Base-by-base conservation (phyloP, 1,140 invertebrate genomes). In the Drosophila fuyamai region DNA sequence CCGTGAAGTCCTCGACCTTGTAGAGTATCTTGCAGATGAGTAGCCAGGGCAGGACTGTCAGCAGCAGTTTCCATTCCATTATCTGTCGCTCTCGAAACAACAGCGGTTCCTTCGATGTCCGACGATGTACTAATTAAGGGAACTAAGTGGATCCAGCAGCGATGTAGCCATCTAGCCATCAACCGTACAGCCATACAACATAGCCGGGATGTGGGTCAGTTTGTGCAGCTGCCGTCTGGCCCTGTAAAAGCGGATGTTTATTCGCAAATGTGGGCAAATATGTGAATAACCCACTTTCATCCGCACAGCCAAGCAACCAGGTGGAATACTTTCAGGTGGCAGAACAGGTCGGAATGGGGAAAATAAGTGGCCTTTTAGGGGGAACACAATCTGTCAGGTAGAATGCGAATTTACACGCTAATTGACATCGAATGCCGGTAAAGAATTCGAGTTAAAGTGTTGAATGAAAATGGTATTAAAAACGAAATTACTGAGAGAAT, bases 201-300 rank as follows among this genome's bases (percentile, higher is more conserved):
- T 43, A 32, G 50, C 32, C 50, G 36, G 50, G 29, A 85, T 79
- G 79, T 85, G 79, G 83, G 83, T 88, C 71, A 82, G 76, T 76
- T 82, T 82, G 75, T 79, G 83, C 83, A 85, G 82, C 78, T 86
- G 81, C 46, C 48, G 47, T 5, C 46, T 51, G 63, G 53, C 72
- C 60, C 48, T 76, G 53, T 38, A 18, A 36, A n/a, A 40, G 36
- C 16, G 29, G 29, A 32, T 32, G 29, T 32, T 32, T 8, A 8
- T 8, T 66, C 16, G 59, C 61, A 48, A 40, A 66, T 68, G 47
- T 55, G 6, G 18, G 59, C 73, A 76, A 77, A 77, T 81, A 74
- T 79, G 35, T 83, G 81, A 41, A 35, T 79, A 82, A 68, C 79
- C 79, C 70, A 86, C 54, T 68, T 88, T 9, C 44, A 27, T 14